Evolutionary conservation across 2,888 invertebrate genomes (phyloP).

Genomic region (Mythimna pallens): DNA sequence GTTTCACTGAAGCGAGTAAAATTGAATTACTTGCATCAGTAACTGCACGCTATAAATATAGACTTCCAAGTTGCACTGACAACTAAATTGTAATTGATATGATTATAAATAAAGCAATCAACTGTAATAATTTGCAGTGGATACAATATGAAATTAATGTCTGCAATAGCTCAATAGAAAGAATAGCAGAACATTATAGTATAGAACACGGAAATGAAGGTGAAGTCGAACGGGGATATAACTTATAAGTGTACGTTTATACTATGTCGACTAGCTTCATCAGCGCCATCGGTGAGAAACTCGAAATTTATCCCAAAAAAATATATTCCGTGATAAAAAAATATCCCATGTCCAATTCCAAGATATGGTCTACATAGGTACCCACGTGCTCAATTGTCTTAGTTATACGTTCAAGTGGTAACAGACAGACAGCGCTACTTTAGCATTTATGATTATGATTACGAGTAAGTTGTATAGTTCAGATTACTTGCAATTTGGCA

Average conservation of each 20-base stretch:
- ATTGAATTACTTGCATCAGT: constrained; percentile 50
- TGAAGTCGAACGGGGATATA: constrained; percentile 1
- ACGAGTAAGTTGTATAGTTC: too few relatives aligned
- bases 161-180: constrained; percentile 19
- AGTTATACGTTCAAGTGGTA: too few relatives aligned
- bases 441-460: too few relatives aligned
- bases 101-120: constrained; percentile 55
- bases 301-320: too few relatives aligned
- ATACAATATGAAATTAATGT: constrained; percentile 24
- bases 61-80: constrained; percentile 35
- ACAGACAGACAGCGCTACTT: too few relatives aligned
- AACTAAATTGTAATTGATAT: constrained; percentile 53
- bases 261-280: neutral
- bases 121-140: constrained; percentile 39
- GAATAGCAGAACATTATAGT: constrained; percentile 10
- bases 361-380: too few relatives aligned
- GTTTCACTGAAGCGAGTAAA: constrained; percentile 38
- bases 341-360: too few relatives aligned
- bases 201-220: constrained; percentile 33
- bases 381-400: too few relatives aligned
- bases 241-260: constrained; percentile 8
- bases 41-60: constrained; percentile 39
- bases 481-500: too few relatives aligned
- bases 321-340: too few relatives aligned
- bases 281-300: too few relatives aligned